phyloP scores from a whole-genome alignment of 2,113 vertebrate species.

The Physeter macrocephalus region DNA sequence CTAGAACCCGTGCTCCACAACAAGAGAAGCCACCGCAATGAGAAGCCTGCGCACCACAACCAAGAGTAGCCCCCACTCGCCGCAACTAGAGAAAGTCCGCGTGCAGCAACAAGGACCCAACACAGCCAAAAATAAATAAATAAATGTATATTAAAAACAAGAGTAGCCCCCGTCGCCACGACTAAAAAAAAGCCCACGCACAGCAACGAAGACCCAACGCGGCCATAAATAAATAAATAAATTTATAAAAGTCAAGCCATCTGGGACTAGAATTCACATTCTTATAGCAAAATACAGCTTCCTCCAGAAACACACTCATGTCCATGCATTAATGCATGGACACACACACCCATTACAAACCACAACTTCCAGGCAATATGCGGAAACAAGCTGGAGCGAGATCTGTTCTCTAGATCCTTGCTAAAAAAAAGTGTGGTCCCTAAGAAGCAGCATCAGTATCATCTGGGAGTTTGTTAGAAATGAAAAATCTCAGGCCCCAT shows the following conservation, averaged over 20 bases:
- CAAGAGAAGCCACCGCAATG: too few relatives aligned
- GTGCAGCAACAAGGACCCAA: too few relatives aligned
- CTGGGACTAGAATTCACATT: background rate
- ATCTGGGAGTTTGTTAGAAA: background rate
- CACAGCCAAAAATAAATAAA: too few relatives aligned
- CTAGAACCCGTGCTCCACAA: too few relatives aligned
- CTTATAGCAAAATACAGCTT: background rate
- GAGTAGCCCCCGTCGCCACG: background rate
- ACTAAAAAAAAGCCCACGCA: background rate
- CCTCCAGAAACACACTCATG: background rate
- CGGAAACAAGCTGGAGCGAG: background rate
- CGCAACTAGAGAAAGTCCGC: too few relatives aligned
- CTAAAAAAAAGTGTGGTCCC: background rate
- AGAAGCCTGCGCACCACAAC: too few relatives aligned
- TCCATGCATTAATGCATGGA: too few relatives aligned
- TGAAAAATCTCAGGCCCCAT: background rate
- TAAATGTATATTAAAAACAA: too few relatives aligned
- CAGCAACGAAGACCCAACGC: too few relatives aligned
- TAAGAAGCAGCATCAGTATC: background rate
- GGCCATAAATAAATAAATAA: background rate
- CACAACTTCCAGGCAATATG: background rate
- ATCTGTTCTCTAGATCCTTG: background rate
- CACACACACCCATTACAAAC: background rate
- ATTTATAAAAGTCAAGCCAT: background rate
- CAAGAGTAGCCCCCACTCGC: too few relatives aligned